Evolutionary conservation across 2,888 invertebrate genomes (phyloP).

Genomic region (Phania funesta): DNA sequence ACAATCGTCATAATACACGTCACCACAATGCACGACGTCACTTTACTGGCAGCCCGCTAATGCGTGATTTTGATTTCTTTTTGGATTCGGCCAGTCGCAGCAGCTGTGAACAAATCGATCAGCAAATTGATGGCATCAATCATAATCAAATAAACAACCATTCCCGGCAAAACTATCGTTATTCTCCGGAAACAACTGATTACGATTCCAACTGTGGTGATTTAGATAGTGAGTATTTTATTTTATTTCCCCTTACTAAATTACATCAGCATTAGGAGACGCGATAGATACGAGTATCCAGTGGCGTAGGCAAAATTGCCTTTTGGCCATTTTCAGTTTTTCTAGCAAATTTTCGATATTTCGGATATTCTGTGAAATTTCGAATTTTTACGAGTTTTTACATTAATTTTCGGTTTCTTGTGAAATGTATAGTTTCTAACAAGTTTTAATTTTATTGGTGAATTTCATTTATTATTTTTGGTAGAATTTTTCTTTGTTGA

Average conservation of each 20-base stretch:
- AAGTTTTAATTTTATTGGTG: too few species aligned
- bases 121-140: slow-evolving; percentile 78
- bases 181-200: slow-evolving; percentile 96
- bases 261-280: not conserved
- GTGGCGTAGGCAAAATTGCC: too few species aligned
- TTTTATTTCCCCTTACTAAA: not conserved
- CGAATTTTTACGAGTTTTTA: too few species aligned
- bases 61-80: slow-evolving; percentile 80
- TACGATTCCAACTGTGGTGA: slow-evolving; percentile 93
- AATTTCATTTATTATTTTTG: too few species aligned
- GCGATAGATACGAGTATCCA: too few species aligned
- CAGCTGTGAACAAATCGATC: slow-evolving; percentile 79
- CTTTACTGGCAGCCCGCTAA: slow-evolving; percentile 75
- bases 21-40: slow-evolving; percentile 70
- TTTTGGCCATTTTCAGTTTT: too few species aligned
- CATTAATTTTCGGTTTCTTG: too few species aligned
- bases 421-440: too few species aligned
- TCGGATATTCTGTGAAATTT: too few species aligned
- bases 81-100: slow-evolving; percentile 80
- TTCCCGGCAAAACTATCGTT: slow-evolving; percentile 85
- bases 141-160: slow-evolving; percentile 78
- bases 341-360: too few species aligned
- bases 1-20: slow-evolving; percentile 66
- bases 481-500: too few species aligned
- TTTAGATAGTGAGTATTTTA: slow-evolving; percentile 90